Base-by-base conservation (phyloP, 2,113 vertebrate species). In the Acanthochromis polyacanthus region DNA sequence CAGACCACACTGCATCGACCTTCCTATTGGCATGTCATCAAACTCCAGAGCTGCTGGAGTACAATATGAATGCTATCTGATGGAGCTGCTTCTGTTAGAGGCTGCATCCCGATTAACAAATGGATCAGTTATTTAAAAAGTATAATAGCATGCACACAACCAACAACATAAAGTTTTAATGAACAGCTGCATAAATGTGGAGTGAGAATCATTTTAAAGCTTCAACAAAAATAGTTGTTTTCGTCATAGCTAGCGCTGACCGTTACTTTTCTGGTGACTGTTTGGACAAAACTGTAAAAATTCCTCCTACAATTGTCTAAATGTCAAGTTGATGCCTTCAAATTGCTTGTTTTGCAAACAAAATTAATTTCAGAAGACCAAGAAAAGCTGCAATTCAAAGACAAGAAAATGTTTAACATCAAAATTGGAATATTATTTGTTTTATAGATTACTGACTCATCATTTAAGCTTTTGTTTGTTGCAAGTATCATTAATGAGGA, bases 1-100 rank as follows among this genome's bases (percentile, higher is more conserved):
- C 84, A 79, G 61, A 72, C 81, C 78, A 75, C 71, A 52, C 20
- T 52, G 53, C 15, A 60, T 82, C 53, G 43, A 66, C 63, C 52
- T 30, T 68, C 53, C 45, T 36, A 68, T 56, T 14, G 22, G 28
- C 38, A 4, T 61, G 60, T 57, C 5, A 20, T 38, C 19, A n/a
- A 43, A 23, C n/a, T 50, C 30, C 30, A 30, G 5, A 1, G 30
- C 4, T 30, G 30, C 6, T 30, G 30, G 30, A 30, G 30, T 30
- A 30, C 30, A 30, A 5, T 30, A 30, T 30, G 4, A 30, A 30
- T 30, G 30, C 4, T 30, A 30, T 30, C 30, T 30, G 30, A 30
- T 30, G 30, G 30, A 30, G 30, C 30, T 5, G 30, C 30, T 30
- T 30, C 5, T 6, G 4, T 30, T 6, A 30, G 6, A 23, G 10